Evolutionary conservation across 1,140 invertebrate species (phyloP), one percentile per base, ranked within the genome.

Genomic region (Hirudo medicinalis): DNA sequence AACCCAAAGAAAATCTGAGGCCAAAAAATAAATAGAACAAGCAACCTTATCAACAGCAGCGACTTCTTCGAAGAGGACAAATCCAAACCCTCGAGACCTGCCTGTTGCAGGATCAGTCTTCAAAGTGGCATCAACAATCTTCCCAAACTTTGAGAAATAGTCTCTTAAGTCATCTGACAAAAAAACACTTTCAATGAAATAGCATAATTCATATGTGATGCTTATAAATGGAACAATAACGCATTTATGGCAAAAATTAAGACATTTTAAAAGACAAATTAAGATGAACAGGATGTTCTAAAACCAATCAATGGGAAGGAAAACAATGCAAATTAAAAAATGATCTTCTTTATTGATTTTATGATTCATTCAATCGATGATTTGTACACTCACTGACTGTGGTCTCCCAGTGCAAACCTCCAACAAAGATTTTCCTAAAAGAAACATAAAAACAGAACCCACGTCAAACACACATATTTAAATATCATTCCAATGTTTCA

Each of bases 91-190:
- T 77, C 93, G 85, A 54, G 92, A 94, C 73, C 91, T 86, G 9
- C 92, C 92, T 20, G 91, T 93, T 82, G 94, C 92, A 78, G 89
- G 91, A 82, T 95, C 95, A 83, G 94, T 95, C 92, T 96, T 97
- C 67, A 97, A 91, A 55, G 94, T 91, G 79, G 91, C 92, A 83
- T 96, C 92, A 75, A 93, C 91, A 32, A 96, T 91, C 81, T 95
- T 91, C 63, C 92, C 93, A 84, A 92, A 97, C 72, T 91, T 73
- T n/a, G 22, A 29, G 70, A 76, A 76, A 60, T 76, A 75, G 8
- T 73, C 72, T 57, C 71, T 74, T 55, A 76, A 55, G 54, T 75
- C 75, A 43, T 70, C 93, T 83, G 69, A 25, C 70, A 72, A 70
- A 27, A 71, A 43, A 69, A 27, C 15, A 54, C 54, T 27, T 2